Evolutionary conservation across 2,888 invertebrate species (phyloP).

Genomic region (Eristalis pertinax): DNA sequence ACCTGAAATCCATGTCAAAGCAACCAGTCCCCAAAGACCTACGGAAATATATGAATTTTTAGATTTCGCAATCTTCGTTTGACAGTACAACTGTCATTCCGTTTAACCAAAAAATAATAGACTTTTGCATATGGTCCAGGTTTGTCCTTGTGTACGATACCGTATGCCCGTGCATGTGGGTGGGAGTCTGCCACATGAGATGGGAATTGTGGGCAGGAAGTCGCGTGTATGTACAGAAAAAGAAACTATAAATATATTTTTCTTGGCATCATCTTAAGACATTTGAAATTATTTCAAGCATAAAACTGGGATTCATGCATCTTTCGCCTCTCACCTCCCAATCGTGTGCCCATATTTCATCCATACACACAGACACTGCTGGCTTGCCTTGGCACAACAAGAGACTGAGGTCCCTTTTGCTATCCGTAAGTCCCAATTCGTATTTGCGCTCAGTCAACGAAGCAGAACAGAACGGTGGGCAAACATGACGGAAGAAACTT

Average conservation of each 20-base stretch:
- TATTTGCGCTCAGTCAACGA: conserved; percentile 71
- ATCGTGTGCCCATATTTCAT: conserved; percentile 63
- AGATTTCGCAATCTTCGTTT: conserved; percentile 69
- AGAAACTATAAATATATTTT: conserved; percentile 68
- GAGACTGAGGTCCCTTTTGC: conserved; percentile 60
- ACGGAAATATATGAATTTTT: conserved; percentile 60
- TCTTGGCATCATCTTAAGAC: conserved; percentile 72
- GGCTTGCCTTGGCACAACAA: conserved; percentile 30
- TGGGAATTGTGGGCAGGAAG: background rate
- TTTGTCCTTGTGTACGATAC: conserved; percentile 59
- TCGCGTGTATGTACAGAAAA: background rate
- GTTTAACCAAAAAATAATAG: conserved; percentile 68
- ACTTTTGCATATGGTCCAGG: conserved; percentile 64
- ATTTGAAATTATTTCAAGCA: conserved; percentile 72
- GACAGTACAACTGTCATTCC: conserved; percentile 70
- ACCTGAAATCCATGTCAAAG: background rate
- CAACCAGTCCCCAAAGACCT: conserved; percentile 41
- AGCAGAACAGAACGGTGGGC: conserved; percentile 63
- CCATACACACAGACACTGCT: conserved; percentile 8
- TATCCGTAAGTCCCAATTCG: conserved; percentile 70
- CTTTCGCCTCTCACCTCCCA: background rate
- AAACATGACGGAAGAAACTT: conserved; percentile 71
- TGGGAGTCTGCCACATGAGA: background rate
- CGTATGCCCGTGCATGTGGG: conserved; percentile 39
- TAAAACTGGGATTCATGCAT: conserved; percentile 68